Evolutionary conservation across 2,797 vertebrate genomes (phyloP).

Genomic region (Danio tinwini): DNA sequence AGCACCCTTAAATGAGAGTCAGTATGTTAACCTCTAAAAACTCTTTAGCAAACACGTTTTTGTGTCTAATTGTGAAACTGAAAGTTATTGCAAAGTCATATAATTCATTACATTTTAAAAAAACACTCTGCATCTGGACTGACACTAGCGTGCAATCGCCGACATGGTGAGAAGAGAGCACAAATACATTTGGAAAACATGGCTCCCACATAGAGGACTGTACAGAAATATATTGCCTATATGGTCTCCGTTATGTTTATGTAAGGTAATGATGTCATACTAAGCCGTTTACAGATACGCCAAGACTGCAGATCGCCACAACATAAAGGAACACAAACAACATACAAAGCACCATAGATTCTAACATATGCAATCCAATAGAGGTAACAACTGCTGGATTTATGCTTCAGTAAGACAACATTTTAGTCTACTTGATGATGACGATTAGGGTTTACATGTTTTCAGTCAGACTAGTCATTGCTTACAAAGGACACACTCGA

Average conservation of each 20-base stretch:
- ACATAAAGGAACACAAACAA: slow-evolving; percentile 30
- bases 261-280: background rate
- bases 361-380: slow-evolving; percentile 26
- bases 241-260: slow-evolving; percentile 7
- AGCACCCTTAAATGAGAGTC: background rate
- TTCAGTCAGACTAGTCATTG: background rate
- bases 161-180: background rate
- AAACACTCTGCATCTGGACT: background rate
- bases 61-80: background rate
- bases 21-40: background rate
- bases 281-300: slow-evolving; percentile 27
- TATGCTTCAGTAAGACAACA: slow-evolving; percentile 23
- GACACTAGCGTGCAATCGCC: background rate
- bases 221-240: slow-evolving; percentile 6
- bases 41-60: background rate
- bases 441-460: slow-evolving; percentile 23
- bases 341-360: slow-evolving; percentile 27
- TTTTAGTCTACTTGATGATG: background rate
- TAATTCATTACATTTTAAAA: background rate
- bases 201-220: background rate
- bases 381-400: slow-evolving; percentile 11
- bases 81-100: slow-evolving; percentile 4
- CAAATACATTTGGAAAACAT: background rate
- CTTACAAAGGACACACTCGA: slow-evolving; percentile 55
- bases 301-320: slow-evolving; percentile 31